Evolutionary conservation across 2,797 vertebrate species (phyloP).

Genomic region (Triplophysa bombifrons): DNA sequence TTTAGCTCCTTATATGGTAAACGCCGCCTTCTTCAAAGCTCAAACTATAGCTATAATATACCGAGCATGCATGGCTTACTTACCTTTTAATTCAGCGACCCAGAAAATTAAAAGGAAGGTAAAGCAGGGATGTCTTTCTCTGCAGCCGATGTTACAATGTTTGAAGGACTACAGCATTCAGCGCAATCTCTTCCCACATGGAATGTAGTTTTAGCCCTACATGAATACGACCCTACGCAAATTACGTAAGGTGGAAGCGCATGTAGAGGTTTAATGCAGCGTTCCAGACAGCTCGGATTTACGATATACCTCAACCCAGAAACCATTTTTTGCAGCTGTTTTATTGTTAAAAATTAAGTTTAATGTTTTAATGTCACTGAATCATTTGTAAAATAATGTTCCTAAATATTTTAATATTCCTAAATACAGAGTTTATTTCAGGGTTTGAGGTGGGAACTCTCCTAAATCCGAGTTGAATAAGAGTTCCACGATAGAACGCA

Average conservation of each 20-base stretch:
- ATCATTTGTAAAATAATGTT: no score
- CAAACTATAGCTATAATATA: neutral
- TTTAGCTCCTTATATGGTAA: conserved; percentile 68
- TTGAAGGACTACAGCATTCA: neutral
- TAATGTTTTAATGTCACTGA: no score
- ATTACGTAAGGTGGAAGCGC: neutral
- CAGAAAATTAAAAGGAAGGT: neutral
- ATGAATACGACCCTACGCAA: conserved; percentile 44
- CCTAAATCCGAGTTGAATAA: no score
- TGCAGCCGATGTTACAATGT: neutral
- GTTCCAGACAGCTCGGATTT: no score
- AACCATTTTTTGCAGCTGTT: no score
- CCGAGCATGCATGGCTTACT: conserved; percentile 22
- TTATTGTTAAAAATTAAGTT: no score
- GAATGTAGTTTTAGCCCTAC: conserved; percentile 2
- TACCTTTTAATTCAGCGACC: conserved; percentile 32
- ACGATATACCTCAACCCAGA: no score
- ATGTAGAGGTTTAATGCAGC: neutral
- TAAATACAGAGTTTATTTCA: no score
- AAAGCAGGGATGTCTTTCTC: neutral
- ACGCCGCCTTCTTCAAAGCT: neutral
- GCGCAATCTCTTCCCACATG: conserved; percentile 7
- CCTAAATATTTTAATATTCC: no score
- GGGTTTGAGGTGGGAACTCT: no score
- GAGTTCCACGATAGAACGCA: neutral